Evolutionary conservation across 2,113 vertebrate genomes (phyloP), one percentile per base, ranked within the genome.

Genomic region (Oncorhynchus gorbuscha): DNA sequence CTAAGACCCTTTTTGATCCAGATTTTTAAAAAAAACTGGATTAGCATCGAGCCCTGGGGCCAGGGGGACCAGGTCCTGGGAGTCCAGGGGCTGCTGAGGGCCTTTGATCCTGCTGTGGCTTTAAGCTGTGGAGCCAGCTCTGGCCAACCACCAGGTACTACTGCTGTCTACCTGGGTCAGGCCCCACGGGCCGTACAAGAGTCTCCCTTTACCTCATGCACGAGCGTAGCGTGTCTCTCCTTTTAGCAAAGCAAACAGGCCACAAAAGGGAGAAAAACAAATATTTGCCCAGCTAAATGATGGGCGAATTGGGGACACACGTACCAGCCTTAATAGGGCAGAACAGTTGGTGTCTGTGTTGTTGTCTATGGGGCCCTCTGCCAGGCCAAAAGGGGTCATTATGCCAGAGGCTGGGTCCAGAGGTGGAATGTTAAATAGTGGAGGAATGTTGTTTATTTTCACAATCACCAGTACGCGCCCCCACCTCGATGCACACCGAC

Each of bases 281-380:
- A 94, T 92, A 93, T 86, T 93, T 93, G 90, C 81, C 77, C 70
- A n/a, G 79, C 80, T 86, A 85, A 89, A 91, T 65, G 80, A 78
- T 69, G 76, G 78, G 72, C 72, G 76, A 90, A 79, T 66, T 71
- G 59, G 69, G 82, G 74, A 90, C 78, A 74, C 39, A 45, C 24
- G 75, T 73, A 79, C 69, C 64, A 64, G 80, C 81, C 80, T 79
- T 62, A 72, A 73, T 55, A 11, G 62, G 67, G 73, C 79, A 77
- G 75, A 90, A 90, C 88, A 88, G 84, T 84, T 45, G 2, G 39
- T 45, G 39, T 39, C 39, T 39, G 39, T 39, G 39, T 9, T 39
- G 72, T 74, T 71, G 84, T 81, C 89, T 91, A 90, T 90, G 82
- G 78, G 80, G 58, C 73, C 74, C 71, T 77, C 81, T 61, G 67